Base-by-base conservation (phyloP, 1,140 invertebrate genomes). In the Pachypeltis micranthus region DNA sequence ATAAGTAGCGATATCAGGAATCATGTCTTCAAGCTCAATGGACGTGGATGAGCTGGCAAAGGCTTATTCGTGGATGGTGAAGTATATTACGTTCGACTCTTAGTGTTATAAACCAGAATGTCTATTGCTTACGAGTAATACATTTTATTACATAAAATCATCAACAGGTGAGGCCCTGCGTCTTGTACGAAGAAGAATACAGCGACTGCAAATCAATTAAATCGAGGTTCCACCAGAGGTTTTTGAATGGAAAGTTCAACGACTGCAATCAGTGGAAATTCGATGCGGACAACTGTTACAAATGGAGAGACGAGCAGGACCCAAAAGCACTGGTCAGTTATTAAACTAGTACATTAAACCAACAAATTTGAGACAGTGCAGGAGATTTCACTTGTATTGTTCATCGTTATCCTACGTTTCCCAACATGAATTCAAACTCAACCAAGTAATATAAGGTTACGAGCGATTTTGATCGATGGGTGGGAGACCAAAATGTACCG, bases 181-280 rank as follows among this genome's bases (percentile, higher is more conserved):
- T 78, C 16, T 54, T 81, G 1, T 92, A 92, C 72, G 79, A 85
- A 67, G 86, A 87, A 62, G 89, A 92, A 76, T 89, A 87, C 69
- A 76, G 77, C 28, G 88, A 91, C 63, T 93, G 90, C 70, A 84
- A 70, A 62, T 83, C 85, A 66, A 76, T 88, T 14, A 83, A 75
- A 74, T 85, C 77, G 12, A 77, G 88, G 66, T 90, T 93, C 72
- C 83, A 95, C 72, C 91, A 94, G 73, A 87, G 91, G 70, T 95
- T 91, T 72, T 80, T 91, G 51, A 77, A 77, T 74, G 91, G 91
- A 2, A 73, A 88, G 69, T 72, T 72, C 1, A 44, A 79, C 27
- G 84, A 93, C 70, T 94, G 91, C 70, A 74, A 74, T 1, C 81
- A 86, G 65, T 93, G 89, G 90, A 82, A 88, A 70, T 78, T 71